Conservation (phyloP, 1,140 invertebrate genomes). For the Episyrphus balteatus region DNA sequence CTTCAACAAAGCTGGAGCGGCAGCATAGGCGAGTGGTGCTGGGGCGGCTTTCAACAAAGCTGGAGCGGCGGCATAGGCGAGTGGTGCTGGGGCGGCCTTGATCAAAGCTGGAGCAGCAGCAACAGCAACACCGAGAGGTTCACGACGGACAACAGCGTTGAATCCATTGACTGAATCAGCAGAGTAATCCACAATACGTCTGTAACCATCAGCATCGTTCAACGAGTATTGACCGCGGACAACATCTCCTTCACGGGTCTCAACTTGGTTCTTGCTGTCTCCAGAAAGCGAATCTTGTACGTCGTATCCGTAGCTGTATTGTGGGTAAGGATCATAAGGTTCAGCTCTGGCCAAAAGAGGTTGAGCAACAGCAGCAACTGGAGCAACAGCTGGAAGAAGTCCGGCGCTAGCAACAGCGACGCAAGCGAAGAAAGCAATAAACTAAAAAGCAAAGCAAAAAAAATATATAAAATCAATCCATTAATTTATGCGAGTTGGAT, state of each 20-base stretch:
- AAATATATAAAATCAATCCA: no score
- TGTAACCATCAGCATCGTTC: constrained; percentile 31
- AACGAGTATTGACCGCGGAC: constrained; percentile 37
- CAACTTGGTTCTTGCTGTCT: constrained; percentile 46
- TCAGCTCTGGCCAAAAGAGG: constrained; percentile 20
- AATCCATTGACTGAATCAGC: constrained; percentile 35
- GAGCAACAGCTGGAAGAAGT: constrained; percentile 19
- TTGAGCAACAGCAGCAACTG: constrained; percentile 18
- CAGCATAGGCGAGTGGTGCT: background rate
- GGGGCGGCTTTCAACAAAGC: background rate
- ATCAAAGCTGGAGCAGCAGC: constrained; percentile 8
- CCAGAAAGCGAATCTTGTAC: constrained; percentile 44
- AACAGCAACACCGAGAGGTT: constrained; percentile 29
- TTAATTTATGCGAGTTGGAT: background rate
- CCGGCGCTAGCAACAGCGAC: constrained; percentile 21
- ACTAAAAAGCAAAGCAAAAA: constrained; percentile 9
- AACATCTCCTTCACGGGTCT: constrained; percentile 45
- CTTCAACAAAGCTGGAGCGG: background rate
- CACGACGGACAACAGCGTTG: constrained; percentile 36
- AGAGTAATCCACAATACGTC: constrained; percentile 35
- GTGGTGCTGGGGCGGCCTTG: constrained; percentile 13
- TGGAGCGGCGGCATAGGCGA: constrained; percentile 10
- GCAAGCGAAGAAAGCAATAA: constrained; percentile 21
- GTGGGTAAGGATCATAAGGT: constrained; percentile 37
- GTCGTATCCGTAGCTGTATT: constrained; percentile 40